Evolutionary conservation across 2,797 vertebrate species (phyloP), one percentile per base, ranked within the genome.

Genomic region (Telmatherina bonti): DNA sequence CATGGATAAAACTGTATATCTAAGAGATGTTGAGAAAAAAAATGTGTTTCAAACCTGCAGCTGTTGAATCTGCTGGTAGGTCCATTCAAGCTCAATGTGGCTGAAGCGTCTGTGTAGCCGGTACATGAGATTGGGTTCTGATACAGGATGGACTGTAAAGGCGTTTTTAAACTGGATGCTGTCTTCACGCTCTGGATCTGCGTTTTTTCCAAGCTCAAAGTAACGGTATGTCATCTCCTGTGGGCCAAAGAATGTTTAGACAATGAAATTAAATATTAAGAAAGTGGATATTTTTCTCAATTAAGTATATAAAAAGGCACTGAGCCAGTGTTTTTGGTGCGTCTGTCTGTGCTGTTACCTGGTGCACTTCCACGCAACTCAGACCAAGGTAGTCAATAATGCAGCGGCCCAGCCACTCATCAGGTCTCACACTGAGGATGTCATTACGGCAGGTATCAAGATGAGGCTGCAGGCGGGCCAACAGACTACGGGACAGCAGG

Each of bases 351-450:
- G 43, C 24, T 9, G 31, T 81, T 94, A 99, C 98, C 96, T 97
- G 96, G 72, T 97, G 95, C 82, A 95, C 91, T 1, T 97, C 96
- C 60, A 96, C 92, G 77, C 98, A 99, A 72, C 95, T 91, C 59
- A 98, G 89, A 35, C 96, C 96, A 76, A 99, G 92, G 68, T 95
- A 97, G 89, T 99, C 98, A 0, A 98, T 98, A 78, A 99, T 95
- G 93, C 98, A 99, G 72, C 97, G 97, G 38, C 98, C 97, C 27
- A 99, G 94, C 98, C 98, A 99, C 90, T 99, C 98, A 1, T 99
- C 98, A 0, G 97, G 96, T 13, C 97, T 94, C 56, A 97, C 96
- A 0, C 98, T 98, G 60, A 99, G 96, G 85, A 99, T 99, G 85
- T 99, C 96, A 8, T 98, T 97, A 5, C 97, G 96, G 67, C 98